Evolutionary conservation across 2,888 invertebrate genomes (phyloP).

Genomic region (Ellobium chinense): DNA sequence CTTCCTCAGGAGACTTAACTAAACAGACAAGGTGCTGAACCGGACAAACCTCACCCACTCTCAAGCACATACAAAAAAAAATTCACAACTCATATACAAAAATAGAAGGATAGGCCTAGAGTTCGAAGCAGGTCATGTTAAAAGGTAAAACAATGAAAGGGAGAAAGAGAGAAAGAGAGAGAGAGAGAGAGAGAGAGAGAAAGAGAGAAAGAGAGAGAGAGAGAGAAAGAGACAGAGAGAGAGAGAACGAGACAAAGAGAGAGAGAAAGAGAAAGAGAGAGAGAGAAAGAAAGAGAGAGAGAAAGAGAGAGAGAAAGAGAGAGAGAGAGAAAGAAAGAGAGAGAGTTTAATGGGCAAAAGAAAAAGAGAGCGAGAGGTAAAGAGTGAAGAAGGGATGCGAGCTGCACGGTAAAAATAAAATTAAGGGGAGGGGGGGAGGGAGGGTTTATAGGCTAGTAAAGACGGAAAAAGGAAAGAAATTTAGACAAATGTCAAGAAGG

Average conservation of each 20-base stretch:
- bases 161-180: background rate
- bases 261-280: background rate
- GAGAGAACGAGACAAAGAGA: background rate
- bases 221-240: constrained; percentile 33
- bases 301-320: background rate
- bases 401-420: background rate
- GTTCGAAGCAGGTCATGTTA: no score
- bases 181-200: constrained; percentile 3
- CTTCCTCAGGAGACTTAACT: no score
- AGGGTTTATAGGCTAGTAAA: background rate
- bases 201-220: constrained; percentile 25
- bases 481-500: background rate
- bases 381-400: background rate
- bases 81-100: no score
- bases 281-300: background rate
- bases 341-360: constrained; percentile 14
- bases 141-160: background rate
- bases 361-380: constrained; percentile 4
- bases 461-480: background rate
- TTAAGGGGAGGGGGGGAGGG: background rate
- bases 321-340: constrained; percentile 29
- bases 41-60: no score
- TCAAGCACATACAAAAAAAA: no score
- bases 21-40: no score
- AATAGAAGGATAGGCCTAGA: no score